These are phyloP conservation scores for Poecilia picta DNA, from an alignment of 2,797 vertebrate species.

Conservation along the genomic window DNA sequence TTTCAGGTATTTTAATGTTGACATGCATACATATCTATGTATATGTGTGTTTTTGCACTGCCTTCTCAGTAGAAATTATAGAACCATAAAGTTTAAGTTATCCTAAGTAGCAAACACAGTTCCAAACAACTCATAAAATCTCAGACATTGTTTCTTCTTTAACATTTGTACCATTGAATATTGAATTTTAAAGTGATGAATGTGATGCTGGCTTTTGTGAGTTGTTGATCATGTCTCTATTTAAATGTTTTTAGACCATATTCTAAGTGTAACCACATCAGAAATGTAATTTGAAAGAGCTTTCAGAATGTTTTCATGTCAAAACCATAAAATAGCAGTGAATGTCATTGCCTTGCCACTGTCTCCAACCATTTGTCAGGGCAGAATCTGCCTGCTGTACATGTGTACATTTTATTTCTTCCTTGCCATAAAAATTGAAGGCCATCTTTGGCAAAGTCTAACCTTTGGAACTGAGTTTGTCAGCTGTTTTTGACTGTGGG, in stretches of 20 bases:
- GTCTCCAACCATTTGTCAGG: constrained; percentile 74
- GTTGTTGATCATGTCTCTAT: constrained; percentile 73
- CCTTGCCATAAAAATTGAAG: constrained; percentile 62
- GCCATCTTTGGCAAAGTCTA: constrained; percentile 68
- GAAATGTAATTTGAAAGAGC: constrained; percentile 60
- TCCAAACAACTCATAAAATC: constrained; percentile 75
- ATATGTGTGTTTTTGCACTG: constrained; percentile 90
- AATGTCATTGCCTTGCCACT: constrained; percentile 71
- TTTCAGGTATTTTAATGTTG: constrained; percentile 88
- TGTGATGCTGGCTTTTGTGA: constrained; percentile 73
- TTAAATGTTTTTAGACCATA: constrained; percentile 68
- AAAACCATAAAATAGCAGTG: constrained; percentile 71
- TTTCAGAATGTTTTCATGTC: constrained; percentile 66
- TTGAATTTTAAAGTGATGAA: constrained; percentile 33
- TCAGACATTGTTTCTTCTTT: constrained; percentile 44
- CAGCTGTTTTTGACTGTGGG: constrained; percentile 88
- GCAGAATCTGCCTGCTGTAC: constrained; percentile 64
- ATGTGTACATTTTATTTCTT: constrained; percentile 56
- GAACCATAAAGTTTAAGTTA: constrained; percentile 57
- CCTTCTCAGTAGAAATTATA: constrained; percentile 82
- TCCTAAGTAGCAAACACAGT: constrained; percentile 61
- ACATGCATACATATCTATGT: constrained; percentile 89
- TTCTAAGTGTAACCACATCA: constrained; percentile 72
- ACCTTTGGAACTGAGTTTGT: constrained; percentile 79
- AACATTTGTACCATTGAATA: constrained; percentile 31